Evolutionary conservation across 2,888 invertebrate species (phyloP).

Genomic region (Peribatodes rhomboidaria): DNA sequence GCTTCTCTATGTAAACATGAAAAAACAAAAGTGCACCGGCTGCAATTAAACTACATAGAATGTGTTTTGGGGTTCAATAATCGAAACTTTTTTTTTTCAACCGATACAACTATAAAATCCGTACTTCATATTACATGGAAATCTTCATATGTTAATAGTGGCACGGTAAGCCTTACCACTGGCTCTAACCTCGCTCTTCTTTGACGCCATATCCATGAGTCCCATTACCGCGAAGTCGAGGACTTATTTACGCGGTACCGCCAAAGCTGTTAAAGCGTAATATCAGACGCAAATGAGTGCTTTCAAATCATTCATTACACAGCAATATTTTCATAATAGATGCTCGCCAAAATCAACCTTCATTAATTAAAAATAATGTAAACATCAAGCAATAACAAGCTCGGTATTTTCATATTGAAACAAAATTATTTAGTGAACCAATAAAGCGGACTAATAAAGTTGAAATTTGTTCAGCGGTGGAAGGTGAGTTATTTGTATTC

Average conservation of each 20-base stretch:
- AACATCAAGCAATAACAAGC: background rate
- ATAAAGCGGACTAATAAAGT: slow-evolving; percentile 9
- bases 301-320: background rate
- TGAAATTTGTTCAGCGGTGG: slow-evolving; percentile 19
- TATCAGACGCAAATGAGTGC: background rate
- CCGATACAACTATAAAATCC: too few relatives aligned
- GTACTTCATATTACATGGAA: too few relatives aligned
- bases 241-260: too few relatives aligned
- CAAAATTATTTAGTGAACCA: slow-evolving; percentile 4
- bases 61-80: background rate
- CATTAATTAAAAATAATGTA: background rate
- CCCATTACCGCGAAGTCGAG: too few relatives aligned
- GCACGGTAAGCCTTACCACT: too few relatives aligned
- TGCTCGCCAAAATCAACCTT: background rate
- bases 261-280: too few relatives aligned
- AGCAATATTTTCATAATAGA: background rate
- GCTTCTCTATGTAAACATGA: slow-evolving; percentile 36
- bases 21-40: slow-evolving; percentile 21
- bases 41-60: slow-evolving; percentile 12
- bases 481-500: slow-evolving; percentile 32
- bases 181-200: too few relatives aligned
- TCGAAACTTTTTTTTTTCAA: background rate
- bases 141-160: too few relatives aligned
- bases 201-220: too few relatives aligned
- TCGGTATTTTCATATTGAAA: background rate